These are phyloP conservation scores for Mesorhabditis sp. DNA, from an alignment of 2,888 invertebrate genomes.

Conservation along the genomic window DNA sequence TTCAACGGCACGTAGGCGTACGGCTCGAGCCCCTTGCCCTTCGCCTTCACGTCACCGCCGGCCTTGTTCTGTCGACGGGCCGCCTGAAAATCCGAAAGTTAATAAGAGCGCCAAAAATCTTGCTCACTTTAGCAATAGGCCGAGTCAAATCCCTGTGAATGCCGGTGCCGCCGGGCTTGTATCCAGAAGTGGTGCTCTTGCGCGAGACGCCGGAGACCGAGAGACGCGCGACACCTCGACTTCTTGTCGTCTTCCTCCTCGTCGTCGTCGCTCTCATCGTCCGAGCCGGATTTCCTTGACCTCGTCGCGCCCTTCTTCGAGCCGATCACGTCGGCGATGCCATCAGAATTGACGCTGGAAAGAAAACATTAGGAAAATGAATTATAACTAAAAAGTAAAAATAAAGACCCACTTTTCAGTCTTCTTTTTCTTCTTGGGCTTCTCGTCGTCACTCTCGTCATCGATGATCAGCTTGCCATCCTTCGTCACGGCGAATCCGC, in stretches of 20 bases:
- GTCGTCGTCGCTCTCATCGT: neutral
- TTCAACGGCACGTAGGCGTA: slow-evolving; percentile 45
- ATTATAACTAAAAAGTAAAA: neutral
- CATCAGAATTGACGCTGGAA: neutral
- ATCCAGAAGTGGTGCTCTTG: slow-evolving; percentile 6
- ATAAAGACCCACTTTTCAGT: neutral
- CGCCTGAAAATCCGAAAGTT: neutral
- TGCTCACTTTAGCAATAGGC: slow-evolving; percentile 1
- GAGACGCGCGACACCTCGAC: neutral
- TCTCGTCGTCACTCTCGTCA: slow-evolving; percentile 19
- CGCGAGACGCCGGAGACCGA: neutral
- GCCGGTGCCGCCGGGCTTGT: slow-evolving; percentile 13
- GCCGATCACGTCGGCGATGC: slow-evolving; percentile 20
- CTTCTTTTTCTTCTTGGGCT: neutral
- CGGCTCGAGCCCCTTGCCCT: slow-evolving; percentile 37
- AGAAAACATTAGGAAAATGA: neutral
- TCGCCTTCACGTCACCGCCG: slow-evolving; percentile 20
- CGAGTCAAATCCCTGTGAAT: slow-evolving; percentile 12
- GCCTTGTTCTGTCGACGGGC: slow-evolving; percentile 11
- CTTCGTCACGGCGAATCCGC: slow-evolving; percentile 40
- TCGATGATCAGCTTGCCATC: slow-evolving; percentile 44
- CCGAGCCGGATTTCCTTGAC: neutral
- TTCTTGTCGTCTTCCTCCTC: neutral
- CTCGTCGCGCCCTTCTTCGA: slow-evolving; percentile 8
- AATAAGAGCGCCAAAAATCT: neutral